Evolutionary conservation across 2,797 vertebrate genomes (phyloP).

Genomic region (Hapalemur alaotrensis): DNA sequence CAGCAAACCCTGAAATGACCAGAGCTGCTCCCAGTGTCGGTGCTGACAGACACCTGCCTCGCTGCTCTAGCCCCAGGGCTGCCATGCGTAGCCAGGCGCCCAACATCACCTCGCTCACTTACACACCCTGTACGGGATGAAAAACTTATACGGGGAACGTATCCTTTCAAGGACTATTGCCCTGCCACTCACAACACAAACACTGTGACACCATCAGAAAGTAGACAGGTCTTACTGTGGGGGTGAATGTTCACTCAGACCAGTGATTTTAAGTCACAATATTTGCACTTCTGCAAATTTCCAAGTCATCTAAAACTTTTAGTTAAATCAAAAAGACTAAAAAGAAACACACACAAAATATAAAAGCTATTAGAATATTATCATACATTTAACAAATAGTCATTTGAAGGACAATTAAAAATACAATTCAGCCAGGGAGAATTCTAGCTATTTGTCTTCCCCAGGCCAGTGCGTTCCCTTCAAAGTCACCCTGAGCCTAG

Average conservation of each 20-base stretch:
- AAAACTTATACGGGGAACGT: fast-evolving
- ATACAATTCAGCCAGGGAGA: not conserved
- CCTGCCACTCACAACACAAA: not conserved
- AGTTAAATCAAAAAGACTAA: not conserved
- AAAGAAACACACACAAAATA: not conserved
- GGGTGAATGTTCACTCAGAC: not conserved
- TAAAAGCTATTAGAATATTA: not conserved
- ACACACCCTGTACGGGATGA: fast-evolving
- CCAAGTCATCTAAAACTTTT: not conserved
- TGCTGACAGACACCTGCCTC: not conserved
- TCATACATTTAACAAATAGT: not conserved
- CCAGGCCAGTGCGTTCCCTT: not conserved
- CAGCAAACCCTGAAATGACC: not conserved
- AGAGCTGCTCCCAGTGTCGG: not conserved
- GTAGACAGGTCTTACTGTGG: not conserved
- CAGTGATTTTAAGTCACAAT: not conserved
- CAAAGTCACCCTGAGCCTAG: not conserved
- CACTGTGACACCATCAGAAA: not conserved
- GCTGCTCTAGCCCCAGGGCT: fast-evolving
- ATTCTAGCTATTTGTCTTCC: not conserved
- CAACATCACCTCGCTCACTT: fast-evolving
- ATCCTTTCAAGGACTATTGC: not conserved
- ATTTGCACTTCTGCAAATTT: not conserved
- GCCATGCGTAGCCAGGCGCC: not conserved
- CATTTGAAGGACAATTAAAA: not conserved